phyloP scores from a whole-genome alignment of 2,888 invertebrate genomes.

The Oxycera nigricornis region DNA sequence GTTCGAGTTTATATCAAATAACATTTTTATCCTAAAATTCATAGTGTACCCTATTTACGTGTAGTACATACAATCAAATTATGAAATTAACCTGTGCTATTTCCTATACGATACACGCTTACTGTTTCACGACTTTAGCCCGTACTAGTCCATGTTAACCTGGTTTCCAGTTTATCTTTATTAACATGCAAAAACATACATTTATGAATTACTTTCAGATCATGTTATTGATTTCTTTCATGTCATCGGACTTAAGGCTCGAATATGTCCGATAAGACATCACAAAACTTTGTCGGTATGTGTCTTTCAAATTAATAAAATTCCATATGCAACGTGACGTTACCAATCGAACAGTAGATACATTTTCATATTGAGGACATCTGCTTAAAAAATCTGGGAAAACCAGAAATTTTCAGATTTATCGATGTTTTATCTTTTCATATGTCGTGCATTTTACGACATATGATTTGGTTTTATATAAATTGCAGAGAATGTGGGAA shows the following conservation, averaged over 20 bases:
- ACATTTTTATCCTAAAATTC: too few relatives aligned
- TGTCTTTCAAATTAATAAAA: neutral
- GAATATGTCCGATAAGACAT: constrained; percentile 24
- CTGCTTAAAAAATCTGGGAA: constrained; percentile 27
- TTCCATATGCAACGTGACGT: neutral
- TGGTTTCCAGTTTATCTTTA: neutral
- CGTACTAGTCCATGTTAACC: neutral
- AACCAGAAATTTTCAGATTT: constrained; percentile 18
- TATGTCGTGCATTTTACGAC: neutral
- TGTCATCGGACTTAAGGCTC: constrained; percentile 10
- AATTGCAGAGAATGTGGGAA: constrained; percentile 25
- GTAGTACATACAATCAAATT: too few relatives aligned
- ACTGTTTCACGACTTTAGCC: neutral
- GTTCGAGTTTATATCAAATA: too few relatives aligned
- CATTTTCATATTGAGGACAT: constrained; percentile 14
- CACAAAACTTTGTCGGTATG: neutral
- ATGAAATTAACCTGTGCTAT: constrained; percentile 2
- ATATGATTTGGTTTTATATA: neutral
- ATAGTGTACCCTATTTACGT: too few relatives aligned
- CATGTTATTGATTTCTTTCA: constrained; percentile 16
- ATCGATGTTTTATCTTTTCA: constrained; percentile 21
- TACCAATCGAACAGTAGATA: neutral
- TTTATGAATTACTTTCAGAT: constrained; percentile 31
- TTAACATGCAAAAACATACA: neutral
- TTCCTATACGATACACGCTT: neutral